Evolutionary conservation across 2,113 vertebrate species (phyloP).

Genomic region (Jacana jacana): DNA sequence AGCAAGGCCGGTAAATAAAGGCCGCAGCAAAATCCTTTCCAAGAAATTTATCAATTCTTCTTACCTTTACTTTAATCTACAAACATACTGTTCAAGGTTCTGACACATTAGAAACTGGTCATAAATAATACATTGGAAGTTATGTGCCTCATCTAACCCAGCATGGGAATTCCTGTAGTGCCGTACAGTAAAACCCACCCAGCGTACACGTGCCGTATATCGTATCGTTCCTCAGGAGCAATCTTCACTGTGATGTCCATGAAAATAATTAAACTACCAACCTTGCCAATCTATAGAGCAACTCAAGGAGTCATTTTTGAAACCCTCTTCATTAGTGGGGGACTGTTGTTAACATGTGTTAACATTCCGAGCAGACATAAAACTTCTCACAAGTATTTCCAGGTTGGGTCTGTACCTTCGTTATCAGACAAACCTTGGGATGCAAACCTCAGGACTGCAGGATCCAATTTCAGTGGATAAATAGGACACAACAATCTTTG

Average conservation of each 20-base stretch:
- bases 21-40: neutral
- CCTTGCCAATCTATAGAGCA: neutral
- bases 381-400: neutral
- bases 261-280: neutral
- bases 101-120: neutral
- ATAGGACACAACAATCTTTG: neutral
- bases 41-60: neutral
- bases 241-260: neutral
- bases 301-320: neutral
- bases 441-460: neutral
- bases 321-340: neutral
- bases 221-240: neutral
- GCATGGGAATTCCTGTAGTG: neutral
- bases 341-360: neutral
- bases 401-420: neutral
- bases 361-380: neutral
- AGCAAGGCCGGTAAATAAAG: neutral
- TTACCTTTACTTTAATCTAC: neutral
- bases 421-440: neutral
- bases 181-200: neutral
- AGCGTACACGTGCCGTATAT: rapidly evolving
- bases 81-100: neutral
- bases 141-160: neutral
- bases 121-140: neutral
- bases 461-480: neutral